phyloP scores from a whole-genome alignment of 2,797 vertebrate genomes.

The Sebastes flavidus region DNA sequence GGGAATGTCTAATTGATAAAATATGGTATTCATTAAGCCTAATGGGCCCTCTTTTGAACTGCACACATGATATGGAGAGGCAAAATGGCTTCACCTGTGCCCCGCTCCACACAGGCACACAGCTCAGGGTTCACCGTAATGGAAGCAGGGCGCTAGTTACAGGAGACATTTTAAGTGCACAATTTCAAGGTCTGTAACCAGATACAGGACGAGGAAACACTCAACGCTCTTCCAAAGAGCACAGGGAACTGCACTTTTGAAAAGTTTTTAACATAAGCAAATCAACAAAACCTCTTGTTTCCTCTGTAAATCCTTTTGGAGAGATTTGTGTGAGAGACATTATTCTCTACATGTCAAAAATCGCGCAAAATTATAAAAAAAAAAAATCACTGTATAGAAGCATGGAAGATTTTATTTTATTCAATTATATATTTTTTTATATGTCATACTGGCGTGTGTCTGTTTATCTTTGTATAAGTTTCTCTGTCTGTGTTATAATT shows the following conservation, averaged over 20 bases:
- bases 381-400: background rate
- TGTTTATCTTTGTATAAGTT: background rate
- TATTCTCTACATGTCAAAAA: background rate
- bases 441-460: background rate
- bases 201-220: conserved; percentile 53
- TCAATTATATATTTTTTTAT: background rate
- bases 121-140: conserved; percentile 58
- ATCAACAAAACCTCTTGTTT: conserved; percentile 14
- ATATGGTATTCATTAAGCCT: conserved; percentile 80
- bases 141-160: conserved; percentile 68
- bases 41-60: conserved; percentile 66
- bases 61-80: conserved; percentile 53
- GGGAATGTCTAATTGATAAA: conserved; percentile 69
- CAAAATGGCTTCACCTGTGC: conserved; percentile 65
- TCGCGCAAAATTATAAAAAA: background rate
- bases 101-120: conserved; percentile 42
- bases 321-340: background rate
- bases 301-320: conserved; percentile 4
- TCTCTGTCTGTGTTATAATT: background rate
- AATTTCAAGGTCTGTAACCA: conserved; percentile 73
- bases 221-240: conserved; percentile 38
- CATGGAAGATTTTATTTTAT: background rate
- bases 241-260: conserved; percentile 13
- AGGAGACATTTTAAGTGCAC: conserved; percentile 77
- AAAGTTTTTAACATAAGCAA: conserved; percentile 18